These are phyloP conservation scores for Paracentrotus lividus DNA, from an alignment of 53 echinoderm and acorn worm species.

Conservation along the genomic window DNA sequence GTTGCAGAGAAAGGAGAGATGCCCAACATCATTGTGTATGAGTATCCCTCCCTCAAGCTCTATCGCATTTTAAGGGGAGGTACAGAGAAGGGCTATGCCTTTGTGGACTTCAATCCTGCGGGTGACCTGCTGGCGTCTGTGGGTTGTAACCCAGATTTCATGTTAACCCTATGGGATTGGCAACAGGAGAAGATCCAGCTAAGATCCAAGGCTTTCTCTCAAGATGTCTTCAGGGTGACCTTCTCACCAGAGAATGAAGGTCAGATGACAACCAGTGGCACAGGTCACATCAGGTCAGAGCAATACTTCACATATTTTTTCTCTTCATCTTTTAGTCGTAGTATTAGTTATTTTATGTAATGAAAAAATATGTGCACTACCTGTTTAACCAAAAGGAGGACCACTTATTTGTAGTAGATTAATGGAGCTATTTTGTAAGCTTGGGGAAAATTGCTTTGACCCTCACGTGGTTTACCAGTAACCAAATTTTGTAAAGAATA, in stretches of 20 bases:
- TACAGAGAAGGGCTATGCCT: slow-evolving; percentile 89
- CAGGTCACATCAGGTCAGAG: slow-evolving; percentile 93
- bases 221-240: slow-evolving; percentile 97
- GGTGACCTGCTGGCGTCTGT: slow-evolving; percentile 93
- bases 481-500: too few relatives aligned
- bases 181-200: slow-evolving; percentile 88
- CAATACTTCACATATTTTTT: too few relatives aligned
- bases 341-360: too few relatives aligned
- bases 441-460: too few relatives aligned
- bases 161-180: slow-evolving; percentile 99
- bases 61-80: slow-evolving; percentile 90
- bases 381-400: too few relatives aligned
- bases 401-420: too few relatives aligned
- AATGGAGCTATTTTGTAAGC: too few relatives aligned
- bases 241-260: slow-evolving; percentile 98
- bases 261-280: slow-evolving; percentile 92
- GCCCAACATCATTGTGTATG: slow-evolving; percentile 92
- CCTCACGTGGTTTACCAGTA: too few relatives aligned
- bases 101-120: slow-evolving; percentile 96
- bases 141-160: slow-evolving; percentile 90
- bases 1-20: slow-evolving; percentile 92
- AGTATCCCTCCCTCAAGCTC: slow-evolving; percentile 92
- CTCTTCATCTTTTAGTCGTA: too few relatives aligned
- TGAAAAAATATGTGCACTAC: too few relatives aligned
- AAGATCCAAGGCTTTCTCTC: slow-evolving; percentile 97